Base-by-base conservation (phyloP, 2,888 invertebrate genomes). In the Epinotia brunnichana region DNA sequence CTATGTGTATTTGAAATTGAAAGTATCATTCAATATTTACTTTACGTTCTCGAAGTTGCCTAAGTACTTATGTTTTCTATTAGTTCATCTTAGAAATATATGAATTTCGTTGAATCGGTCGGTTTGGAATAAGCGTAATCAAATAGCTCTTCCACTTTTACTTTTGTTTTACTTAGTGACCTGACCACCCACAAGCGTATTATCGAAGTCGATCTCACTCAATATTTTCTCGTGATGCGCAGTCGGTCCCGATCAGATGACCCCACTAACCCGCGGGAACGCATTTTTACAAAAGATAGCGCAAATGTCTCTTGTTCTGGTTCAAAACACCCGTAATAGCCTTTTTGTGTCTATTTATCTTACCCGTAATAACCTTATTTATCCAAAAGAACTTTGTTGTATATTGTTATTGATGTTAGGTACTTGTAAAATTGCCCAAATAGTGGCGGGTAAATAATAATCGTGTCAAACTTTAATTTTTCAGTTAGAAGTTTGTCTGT, bases 221-320 rank as follows among this genome's bases (percentile, higher is more conserved):
- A 85, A 85, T 89, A 89, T 90, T 90, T 90, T 88, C 88, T 86
- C 85, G 82, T 86, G 86, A 87, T 86, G 83, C 83, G 85, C 85
- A 85, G 86, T 86, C 85, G 88, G 85, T 84, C 83, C 81, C 79
- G 85, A 90, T 89, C 89, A 83, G 83, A 86, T 90, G 89, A 90
- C 88, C 89, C 78, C 76, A 78, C 78, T 83, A 82, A 85, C 88
- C 85, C 81, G 80, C 82, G 82, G 82, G 85, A 86, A 86, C 79
- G 76, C 80, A 83, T 85, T 82, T 83, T 83, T 80, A 81, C 81
- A 81, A 82, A 81, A 78, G 78, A 79, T 76, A 78, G 77, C 74
- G 79, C 77, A 77, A 78, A 77, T 77, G 78, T 77, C 78, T 53
- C 53, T 41, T 73, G 24, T 62, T 39, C 57, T 7, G 35, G 39